Evolutionary conservation across 2,797 vertebrate species (phyloP), one percentile per base, ranked within the genome.

Genomic region (Tamandua tetradactyla): DNA sequence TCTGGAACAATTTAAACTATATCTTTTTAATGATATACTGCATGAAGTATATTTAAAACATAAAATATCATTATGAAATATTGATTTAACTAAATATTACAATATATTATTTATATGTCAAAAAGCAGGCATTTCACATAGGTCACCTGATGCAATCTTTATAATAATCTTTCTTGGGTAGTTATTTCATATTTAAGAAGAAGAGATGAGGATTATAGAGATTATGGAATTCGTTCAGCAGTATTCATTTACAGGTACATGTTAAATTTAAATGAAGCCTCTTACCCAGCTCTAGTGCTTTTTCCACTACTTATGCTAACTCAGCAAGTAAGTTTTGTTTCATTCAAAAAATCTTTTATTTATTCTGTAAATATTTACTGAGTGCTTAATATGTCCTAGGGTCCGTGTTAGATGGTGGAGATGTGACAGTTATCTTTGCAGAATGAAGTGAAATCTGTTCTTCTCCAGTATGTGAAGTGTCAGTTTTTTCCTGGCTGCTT

Each of bases 51-150:
- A 55, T 5, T 80, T 62, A 37, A 47, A 71, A 10, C 40, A 72
- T 35, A 9, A 79, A 91, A 88, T 91, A 25, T 83, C 23, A 87
- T 23, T 23, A 87, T 87, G 40, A 78, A 89, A 71, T 76, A 66
- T 64, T 82, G n/a, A 72, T 66, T 83, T 10, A 66, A 27, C 6
- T 32, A 75, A 76, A 37, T 72, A 66, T 64, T 57, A n/a, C 5
- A 59, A 35, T 68, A 27, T 37, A 25, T 49, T 18, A 83, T 82
- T 20, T 69, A 4, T 62, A 55, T 87, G 6, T 49, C 18, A 68
- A 92, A 72, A 68, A 11, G 2, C 4, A 44, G 44, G 17, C n/a
- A 79, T 52, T 74, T 72, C 10, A 23, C 3, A n/a, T 75, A 18
- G 20, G 8, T 83, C 81, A 0, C 40, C 7, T 61, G 32, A 66